These are phyloP conservation scores for Pipistrellus nathusii DNA, from an alignment of 2,797 vertebrate genomes.

Conservation along the genomic window DNA sequence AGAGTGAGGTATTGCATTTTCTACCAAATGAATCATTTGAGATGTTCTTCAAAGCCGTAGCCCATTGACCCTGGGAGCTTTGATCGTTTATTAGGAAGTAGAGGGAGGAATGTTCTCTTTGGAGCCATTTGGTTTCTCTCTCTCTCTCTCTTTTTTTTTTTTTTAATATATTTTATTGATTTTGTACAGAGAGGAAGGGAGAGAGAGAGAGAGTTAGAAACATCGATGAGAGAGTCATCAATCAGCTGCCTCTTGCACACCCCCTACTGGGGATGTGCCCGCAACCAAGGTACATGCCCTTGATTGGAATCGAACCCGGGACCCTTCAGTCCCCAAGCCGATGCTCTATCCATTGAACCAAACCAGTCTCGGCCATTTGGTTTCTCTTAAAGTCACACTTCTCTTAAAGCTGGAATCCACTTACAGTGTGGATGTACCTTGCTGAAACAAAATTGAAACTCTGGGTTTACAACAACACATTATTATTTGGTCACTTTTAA, in stretches of 20 bases:
- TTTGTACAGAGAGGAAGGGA: too few relatives aligned
- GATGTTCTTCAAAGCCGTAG: conserved; percentile 51
- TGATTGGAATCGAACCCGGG: too few relatives aligned
- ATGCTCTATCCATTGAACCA: neutral
- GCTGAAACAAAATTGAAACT: conserved; percentile 51
- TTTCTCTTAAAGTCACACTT: conserved; percentile 14
- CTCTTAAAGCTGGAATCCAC: neutral
- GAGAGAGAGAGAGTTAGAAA: too few relatives aligned
- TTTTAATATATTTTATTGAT: too few relatives aligned
- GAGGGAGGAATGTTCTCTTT: neutral
- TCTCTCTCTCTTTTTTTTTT: too few relatives aligned
- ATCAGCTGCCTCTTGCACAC: too few relatives aligned
- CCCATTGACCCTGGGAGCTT: neutral
- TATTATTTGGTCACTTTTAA: conserved; percentile 36
- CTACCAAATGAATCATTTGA: conserved; percentile 18
- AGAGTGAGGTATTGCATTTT: conserved; percentile 30
- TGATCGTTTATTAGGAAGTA: conserved; percentile 44
- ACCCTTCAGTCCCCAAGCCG: too few relatives aligned
- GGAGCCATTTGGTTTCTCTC: conserved; percentile 45
- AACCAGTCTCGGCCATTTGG: neutral
- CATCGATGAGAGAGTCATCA: too few relatives aligned
- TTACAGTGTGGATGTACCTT: neutral
- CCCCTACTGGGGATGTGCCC: too few relatives aligned
- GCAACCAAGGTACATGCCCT: too few relatives aligned
- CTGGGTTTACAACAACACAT: conserved; percentile 1